Evolutionary conservation across 1,140 invertebrate genomes (phyloP).

Genomic region (Tetramorium parvispinum): DNA sequence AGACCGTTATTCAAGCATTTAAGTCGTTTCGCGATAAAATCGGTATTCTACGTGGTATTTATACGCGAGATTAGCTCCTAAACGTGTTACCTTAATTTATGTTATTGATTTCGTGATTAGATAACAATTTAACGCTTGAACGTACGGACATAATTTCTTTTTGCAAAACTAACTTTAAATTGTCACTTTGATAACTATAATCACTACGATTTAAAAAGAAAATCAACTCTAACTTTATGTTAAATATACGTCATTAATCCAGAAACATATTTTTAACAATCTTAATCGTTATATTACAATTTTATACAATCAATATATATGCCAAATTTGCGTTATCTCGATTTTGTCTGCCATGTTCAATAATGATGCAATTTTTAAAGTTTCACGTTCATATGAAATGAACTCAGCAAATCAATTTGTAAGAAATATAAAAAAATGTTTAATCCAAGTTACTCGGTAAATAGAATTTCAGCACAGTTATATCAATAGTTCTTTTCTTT

Average conservation of each 20-base stretch:
- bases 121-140: slow-evolving; percentile 34
- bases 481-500: not conserved
- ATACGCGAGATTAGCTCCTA: slow-evolving; percentile 39
- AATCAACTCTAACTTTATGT: not conserved
- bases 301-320: not conserved
- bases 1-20: slow-evolving; percentile 50
- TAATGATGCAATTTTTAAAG: not conserved
- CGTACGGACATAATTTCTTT: slow-evolving; percentile 1
- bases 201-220: slow-evolving; percentile 5
- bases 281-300: not conserved
- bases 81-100: slow-evolving; percentile 51
- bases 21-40: slow-evolving; percentile 42
- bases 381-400: not conserved
- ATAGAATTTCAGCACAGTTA: not conserved
- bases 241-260: slow-evolving; percentile 15
- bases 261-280: slow-evolving; percentile 3
- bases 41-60: slow-evolving; percentile 36
- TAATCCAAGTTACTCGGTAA: not conserved
- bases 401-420: not conserved
- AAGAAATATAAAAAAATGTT: not conserved
- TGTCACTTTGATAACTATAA: not conserved
- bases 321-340: not conserved
- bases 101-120: slow-evolving; percentile 41
- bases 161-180: slow-evolving; percentile 10
- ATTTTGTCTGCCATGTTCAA: not conserved